These are phyloP conservation scores for Cerastis rubricosa DNA, from an alignment of 2,888 invertebrate genomes.

Conservation along the genomic window DNA sequence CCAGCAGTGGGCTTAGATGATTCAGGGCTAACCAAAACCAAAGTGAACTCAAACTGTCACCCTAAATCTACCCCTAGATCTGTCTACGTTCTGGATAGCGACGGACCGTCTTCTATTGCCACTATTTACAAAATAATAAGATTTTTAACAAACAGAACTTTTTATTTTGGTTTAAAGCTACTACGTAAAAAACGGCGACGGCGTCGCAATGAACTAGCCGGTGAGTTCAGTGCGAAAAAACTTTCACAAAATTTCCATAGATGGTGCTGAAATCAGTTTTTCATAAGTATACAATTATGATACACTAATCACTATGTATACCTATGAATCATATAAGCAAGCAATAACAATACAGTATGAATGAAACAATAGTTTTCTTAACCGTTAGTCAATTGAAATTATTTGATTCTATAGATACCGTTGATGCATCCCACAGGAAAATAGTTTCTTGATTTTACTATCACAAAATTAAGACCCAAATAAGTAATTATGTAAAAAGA, in stretches of 20 bases:
- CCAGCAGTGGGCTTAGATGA: background rate
- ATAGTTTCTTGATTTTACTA: background rate
- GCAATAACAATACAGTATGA: background rate
- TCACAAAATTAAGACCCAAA: background rate
- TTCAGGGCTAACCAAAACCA: background rate
- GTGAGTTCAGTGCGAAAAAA: constrained; percentile 5
- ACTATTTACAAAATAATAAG: background rate
- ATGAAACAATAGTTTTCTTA: background rate
- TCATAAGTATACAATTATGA: background rate
- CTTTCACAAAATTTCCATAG: constrained; percentile 21
- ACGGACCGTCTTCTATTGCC: background rate
- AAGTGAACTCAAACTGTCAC: background rate
- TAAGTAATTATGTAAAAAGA: background rate
- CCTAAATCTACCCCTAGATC: background rate
- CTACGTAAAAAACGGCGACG: background rate
- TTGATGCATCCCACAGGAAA: background rate
- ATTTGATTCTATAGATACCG: background rate
- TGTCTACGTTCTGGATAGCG: background rate
- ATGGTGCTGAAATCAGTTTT: constrained; percentile 45
- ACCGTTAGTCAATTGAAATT: background rate
- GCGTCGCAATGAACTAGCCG: background rate
- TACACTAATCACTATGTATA: background rate
- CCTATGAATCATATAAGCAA: background rate
- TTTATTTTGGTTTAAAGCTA: background rate
- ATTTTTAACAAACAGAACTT: background rate